Base-by-base conservation (phyloP, 2,797 vertebrate genomes). In the Chromobotia macracanthus region DNA sequence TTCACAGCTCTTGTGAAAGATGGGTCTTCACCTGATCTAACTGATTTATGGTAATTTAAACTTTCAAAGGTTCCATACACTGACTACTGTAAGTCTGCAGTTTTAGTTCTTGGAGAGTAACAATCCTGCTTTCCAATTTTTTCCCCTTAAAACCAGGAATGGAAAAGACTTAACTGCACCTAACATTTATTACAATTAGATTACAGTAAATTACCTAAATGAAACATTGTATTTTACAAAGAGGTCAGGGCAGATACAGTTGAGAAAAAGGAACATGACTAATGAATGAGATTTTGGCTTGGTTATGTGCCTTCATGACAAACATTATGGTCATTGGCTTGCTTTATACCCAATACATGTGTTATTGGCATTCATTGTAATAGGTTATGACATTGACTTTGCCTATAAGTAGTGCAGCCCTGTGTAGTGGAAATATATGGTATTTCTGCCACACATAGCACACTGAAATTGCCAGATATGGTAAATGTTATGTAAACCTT, bases 1-100 rank as follows among this genome's bases (percentile, higher is more conserved):
- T 46, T 74, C 18, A 56, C 21, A n/a, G 25, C 51, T 50, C 9
- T 79, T 55, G 38, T 64, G 70, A 72, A 78, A 64, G 5, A 41
- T 18, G 19, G 46, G 16, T 46, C 7, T 55, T 71, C 31, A 28
- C 28, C 72, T 63, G 53, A 63, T 80, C 48, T 46, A 44, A 23
- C 51, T 66, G 71, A 18, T 55, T 41, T 55, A 16, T 18, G 61
- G 35, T 15, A n/a, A 46, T 67, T 44, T 44, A 28, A 67, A 67
- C 31, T 19, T n/a, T n/a, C 23, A 25, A 65, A 41, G 19, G 9
- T 51, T 19, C 35, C 2, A 13, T 23, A 58, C 1, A 1, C 31
- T 46, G 12, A 46, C 21, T 28, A 18, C 51, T 58, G 53, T 41
- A 44, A 55, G 21, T 41, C 35, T 66, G 74, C 21, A 44, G 21